Conservation (phyloP, 1,140 invertebrate species). For the Psix sp. region DNA sequence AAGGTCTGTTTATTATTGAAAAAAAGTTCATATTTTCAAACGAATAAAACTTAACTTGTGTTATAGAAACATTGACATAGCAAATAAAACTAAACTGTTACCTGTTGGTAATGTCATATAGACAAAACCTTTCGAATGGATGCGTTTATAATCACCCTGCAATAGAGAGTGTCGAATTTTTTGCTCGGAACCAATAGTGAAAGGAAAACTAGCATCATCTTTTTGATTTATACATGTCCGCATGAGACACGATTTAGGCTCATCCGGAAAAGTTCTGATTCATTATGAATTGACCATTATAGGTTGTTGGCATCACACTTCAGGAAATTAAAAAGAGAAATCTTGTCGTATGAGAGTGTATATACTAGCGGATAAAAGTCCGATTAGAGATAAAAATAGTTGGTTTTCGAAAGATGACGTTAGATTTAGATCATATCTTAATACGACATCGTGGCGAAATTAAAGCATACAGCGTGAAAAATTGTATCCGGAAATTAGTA, state of each 20-base stretch:
- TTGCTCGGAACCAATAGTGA: conserved; percentile 16
- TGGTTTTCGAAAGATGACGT: background rate
- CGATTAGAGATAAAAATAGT: conserved; percentile 25
- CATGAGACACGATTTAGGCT: conserved; percentile 38
- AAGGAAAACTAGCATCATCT: conserved; percentile 30
- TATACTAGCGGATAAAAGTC: conserved; percentile 1
- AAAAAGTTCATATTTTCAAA: too few species aligned
- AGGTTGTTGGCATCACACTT: conserved; percentile 50
- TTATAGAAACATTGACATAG: too few species aligned
- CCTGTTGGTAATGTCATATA: too few species aligned
- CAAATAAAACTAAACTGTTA: too few species aligned
- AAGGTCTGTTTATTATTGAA: too few species aligned
- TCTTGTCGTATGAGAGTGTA: conserved; percentile 21
- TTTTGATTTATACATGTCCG: conserved; percentile 30
- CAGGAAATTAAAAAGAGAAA: conserved; percentile 56
- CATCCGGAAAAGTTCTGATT: conserved; percentile 43
- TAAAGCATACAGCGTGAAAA: too few species aligned
- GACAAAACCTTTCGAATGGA: conserved; percentile 27
- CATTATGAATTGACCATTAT: conserved; percentile 46
- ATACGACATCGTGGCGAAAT: too few species aligned
- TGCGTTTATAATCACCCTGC: background rate
- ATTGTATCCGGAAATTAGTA: too few species aligned
- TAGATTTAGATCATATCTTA: background rate
- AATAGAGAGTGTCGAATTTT: conserved; percentile 25
- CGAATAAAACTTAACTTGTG: too few species aligned